Percentiles rank a stretch among this genome's conserved stretches.
These are phyloP conservation scores for Chaetophractus vellerosus DNA, from an alignment of 2,797 vertebrate genomes.

Conservation along the genomic window DNA sequence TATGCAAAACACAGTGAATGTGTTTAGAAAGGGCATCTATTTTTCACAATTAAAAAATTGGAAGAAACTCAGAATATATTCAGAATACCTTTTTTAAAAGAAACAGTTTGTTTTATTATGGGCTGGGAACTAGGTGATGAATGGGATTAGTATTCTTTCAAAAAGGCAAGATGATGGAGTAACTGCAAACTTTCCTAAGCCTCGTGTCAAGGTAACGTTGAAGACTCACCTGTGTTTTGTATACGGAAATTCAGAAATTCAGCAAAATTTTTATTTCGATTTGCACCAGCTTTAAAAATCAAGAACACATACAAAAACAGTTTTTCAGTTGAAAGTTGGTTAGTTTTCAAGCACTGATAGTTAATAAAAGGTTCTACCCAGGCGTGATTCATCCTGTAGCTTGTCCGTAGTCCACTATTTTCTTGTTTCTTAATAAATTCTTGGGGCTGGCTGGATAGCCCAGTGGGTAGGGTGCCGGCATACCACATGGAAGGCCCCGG, in stretches of 20 bases:
- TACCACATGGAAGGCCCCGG: no score
- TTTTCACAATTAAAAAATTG: not conserved
- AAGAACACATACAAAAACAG: conserved; percentile 77
- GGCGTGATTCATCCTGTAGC: not conserved
- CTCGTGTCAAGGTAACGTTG: conserved; percentile 50
- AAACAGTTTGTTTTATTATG: conserved; percentile 31
- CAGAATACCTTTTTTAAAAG: conserved; percentile 48
- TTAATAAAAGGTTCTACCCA: conserved; percentile 73
- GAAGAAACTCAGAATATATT: not conserved
- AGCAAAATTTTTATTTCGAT: conserved; percentile 81
- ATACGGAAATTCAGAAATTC: conserved; percentile 75
- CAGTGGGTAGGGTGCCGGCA: no score
- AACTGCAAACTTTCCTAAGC: conserved; percentile 62
- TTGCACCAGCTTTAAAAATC: conserved; percentile 83
- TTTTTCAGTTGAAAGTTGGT: conserved; percentile 80
- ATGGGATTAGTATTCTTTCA: not conserved
- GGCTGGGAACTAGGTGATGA: not conserved
- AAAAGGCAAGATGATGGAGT: not conserved
- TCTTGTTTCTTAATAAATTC: no score
- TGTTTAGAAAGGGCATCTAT: not conserved
- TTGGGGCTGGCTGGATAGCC: no score
- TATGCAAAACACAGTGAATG: not conserved
- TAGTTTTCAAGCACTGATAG: conserved; percentile 72
- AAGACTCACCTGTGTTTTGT: not conserved
- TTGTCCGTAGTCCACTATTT: not conserved